phyloP scores from a whole-genome alignment of 2,797 vertebrate species.

The Lophotriccus pileatus region DNA sequence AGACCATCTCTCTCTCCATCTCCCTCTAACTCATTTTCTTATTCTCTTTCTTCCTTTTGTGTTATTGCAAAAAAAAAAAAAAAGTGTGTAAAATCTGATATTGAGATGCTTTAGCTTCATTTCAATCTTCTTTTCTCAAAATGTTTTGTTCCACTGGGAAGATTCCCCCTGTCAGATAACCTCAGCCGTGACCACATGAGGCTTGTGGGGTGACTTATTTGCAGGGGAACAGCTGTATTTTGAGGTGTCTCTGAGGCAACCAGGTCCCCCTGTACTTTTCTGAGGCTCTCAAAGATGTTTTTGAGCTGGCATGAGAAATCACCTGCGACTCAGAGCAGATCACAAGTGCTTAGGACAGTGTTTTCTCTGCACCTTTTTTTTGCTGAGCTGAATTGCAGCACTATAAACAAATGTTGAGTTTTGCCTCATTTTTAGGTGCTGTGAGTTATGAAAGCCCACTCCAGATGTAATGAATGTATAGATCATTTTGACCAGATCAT shows the following conservation, averaged over 20 bases:
- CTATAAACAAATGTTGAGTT: slow-evolving; percentile 35
- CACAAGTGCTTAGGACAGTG: slow-evolving; percentile 36
- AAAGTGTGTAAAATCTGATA: not conserved
- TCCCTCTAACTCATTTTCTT: slow-evolving; percentile 44
- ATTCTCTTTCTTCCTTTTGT: slow-evolving; percentile 22
- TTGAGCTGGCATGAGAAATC: slow-evolving; percentile 28
- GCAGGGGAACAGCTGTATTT: not conserved
- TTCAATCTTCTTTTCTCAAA: slow-evolving; percentile 12
- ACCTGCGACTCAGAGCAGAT: not conserved
- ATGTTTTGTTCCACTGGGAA: not conserved
- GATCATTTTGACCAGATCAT: slow-evolving; percentile 58
- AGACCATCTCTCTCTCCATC: slow-evolving; percentile 27
- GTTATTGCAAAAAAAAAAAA: slow-evolving; percentile 5
- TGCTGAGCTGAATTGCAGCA: slow-evolving; percentile 20
- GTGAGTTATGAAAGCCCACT: slow-evolving; percentile 48
- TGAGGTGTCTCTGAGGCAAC: not conserved
- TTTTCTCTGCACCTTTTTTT: slow-evolving; percentile 24
- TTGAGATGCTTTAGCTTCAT: not conserved
- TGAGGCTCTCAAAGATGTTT: not conserved
- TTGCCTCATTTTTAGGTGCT: slow-evolving; percentile 17
- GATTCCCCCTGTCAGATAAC: not conserved
- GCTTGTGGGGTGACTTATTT: not conserved
- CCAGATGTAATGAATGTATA: slow-evolving; percentile 50
- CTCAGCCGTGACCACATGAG: not conserved
- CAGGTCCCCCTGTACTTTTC: not conserved